Evolutionary conservation across 2,888 invertebrate species (phyloP), one percentile per base, ranked within the genome.

Genomic region (Eupithecia inturbata): DNA sequence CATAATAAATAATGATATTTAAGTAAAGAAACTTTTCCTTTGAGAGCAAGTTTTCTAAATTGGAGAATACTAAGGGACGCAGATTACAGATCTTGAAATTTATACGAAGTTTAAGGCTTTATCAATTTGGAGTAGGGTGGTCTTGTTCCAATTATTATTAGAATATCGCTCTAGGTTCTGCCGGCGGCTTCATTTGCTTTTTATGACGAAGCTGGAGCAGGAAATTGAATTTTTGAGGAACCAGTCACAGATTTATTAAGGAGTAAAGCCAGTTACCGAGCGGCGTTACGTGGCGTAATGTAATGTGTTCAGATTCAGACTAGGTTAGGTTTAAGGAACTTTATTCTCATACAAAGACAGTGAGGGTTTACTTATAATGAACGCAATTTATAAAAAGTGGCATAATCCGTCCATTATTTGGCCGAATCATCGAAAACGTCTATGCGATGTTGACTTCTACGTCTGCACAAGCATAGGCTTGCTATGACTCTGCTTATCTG

Each of bases 1-100:
- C 49, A 36, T 78, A 86, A 90, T 90, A 87, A 89, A 89, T 89
- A 88, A 88, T 77, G 87, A 87, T 89, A 88, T 90, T 88, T 80
- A 84, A 83, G 84, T 75, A 73, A 84, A 82, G 28, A 89, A 83
- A 84, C 88, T 87, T 80, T 74, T 81, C 82, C 84, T 82, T 78
- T 77, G 75, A 71, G 62, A 71, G 63, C 70, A 75, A 85, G 85
- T 84, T 86, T 85, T 82, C 75, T 77, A 82, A 85, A 84, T 87
- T 85, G 84, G 81, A 68, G 71, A 69, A 73, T 77, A 76, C 74
- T 68, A 67, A 63, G 74, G 67, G 79, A 73, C 77, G 71, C 67
- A 68, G 73, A 77, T 76, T 79, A 78, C 62, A 68, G 64, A 62
- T 79, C 82, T 79, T 74, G 73, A 81, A 86, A 86, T 84, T 87